Evolutionary conservation across 2,797 vertebrate genomes (phyloP).

Genomic region (Macrochelys suwanniensis): DNA sequence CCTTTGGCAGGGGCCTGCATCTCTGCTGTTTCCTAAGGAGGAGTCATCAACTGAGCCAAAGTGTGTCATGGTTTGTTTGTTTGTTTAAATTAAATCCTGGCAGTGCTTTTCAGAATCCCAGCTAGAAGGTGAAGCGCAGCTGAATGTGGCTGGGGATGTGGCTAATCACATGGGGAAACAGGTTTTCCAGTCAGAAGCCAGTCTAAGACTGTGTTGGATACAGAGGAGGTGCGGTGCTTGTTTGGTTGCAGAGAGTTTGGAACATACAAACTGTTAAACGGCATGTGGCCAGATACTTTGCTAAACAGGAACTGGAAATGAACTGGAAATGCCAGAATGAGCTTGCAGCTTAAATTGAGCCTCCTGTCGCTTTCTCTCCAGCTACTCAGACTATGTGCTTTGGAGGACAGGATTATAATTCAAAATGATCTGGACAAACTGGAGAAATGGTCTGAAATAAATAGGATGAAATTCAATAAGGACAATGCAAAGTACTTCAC

Average conservation of each 20-base stretch:
- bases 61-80: neutral
- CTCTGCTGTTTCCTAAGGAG: neutral
- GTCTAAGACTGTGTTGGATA: fast-evolving
- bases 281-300: neutral
- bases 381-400: neutral
- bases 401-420: too few species aligned
- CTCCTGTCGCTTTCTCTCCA: constrained; percentile 50
- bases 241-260: fast-evolving
- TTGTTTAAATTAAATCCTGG: neutral
- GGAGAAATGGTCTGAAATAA: too few species aligned
- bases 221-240: neutral
- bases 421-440: too few species aligned
- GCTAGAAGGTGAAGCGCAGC: neutral
- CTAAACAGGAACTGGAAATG: constrained; percentile 31
- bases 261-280: neutral
- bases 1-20: neutral
- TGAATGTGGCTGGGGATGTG: neutral
- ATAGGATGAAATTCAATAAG: too few species aligned
- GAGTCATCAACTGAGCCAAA: neutral
- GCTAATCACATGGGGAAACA: fast-evolving
- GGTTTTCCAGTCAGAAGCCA: neutral
- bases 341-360: constrained; percentile 48
- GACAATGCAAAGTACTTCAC: too few species aligned
- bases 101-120: neutral
- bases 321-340: constrained; percentile 56